phyloP scores from a whole-genome alignment of 2,888 invertebrate species.

The Polylopha cassiicola region DNA sequence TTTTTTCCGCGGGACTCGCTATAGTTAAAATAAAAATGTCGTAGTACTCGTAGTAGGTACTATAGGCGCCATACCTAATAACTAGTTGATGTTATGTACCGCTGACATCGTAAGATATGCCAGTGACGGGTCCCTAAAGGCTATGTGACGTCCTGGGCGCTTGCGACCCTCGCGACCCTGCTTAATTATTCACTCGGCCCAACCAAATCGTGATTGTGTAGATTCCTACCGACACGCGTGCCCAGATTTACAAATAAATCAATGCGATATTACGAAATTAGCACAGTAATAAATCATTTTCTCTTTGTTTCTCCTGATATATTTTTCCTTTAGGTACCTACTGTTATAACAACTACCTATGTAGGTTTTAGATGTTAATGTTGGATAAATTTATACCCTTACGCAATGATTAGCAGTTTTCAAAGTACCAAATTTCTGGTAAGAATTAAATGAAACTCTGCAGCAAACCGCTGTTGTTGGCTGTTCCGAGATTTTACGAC shows the following conservation, averaged over 20 bases:
- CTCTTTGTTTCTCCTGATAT: no score
- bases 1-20: no score
- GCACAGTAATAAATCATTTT: conserved; percentile 11
- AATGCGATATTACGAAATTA: conserved; percentile 20
- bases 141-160: conserved; percentile 43
- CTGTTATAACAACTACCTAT: no score
- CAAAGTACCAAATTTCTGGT: conserved; percentile 14
- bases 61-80: conserved; percentile 20
- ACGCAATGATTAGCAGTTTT: not conserved
- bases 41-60: not conserved
- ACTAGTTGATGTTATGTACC: conserved; percentile 15
- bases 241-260: conserved; percentile 34
- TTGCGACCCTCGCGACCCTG: conserved; percentile 45
- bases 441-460: conserved; percentile 17
- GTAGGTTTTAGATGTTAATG: no score
- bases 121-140: conserved; percentile 39
- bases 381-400: no score
- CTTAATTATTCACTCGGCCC: conserved; percentile 52
- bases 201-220: conserved; percentile 45
- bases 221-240: conserved; percentile 33
- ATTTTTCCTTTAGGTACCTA: no score
- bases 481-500: conserved; percentile 44
- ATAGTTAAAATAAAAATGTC: not conserved
- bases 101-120: conserved; percentile 23
- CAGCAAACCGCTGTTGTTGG: conserved; percentile 28